phyloP scores from a whole-genome alignment of 2,113 vertebrate species.

The Limanda limanda region DNA sequence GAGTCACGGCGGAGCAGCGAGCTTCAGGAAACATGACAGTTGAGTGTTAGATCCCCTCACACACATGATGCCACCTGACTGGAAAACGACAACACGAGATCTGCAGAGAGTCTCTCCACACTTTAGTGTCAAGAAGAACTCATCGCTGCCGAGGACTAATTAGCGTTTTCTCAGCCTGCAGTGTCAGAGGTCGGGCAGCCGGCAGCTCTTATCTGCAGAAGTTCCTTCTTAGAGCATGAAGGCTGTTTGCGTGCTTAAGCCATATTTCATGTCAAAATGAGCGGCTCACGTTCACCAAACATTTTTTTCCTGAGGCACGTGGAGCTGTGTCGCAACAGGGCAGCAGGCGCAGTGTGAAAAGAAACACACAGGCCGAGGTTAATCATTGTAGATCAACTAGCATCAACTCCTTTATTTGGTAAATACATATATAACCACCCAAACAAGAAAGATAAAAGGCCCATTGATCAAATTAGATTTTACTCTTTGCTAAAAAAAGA shows the following conservation, averaged over 20 bases:
- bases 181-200: slow-evolving; percentile 53
- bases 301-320: slow-evolving; percentile 14
- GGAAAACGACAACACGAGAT: slow-evolving; percentile 51
- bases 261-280: slow-evolving; percentile 62
- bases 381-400: slow-evolving; percentile 59
- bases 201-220: slow-evolving; percentile 22
- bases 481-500: not conserved
- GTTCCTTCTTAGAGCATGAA: slow-evolving; percentile 4
- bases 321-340: slow-evolving; percentile 50
- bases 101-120: slow-evolving; percentile 55
- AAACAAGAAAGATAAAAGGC: not conserved
- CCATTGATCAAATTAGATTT: not conserved
- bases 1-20: slow-evolving; percentile 53
- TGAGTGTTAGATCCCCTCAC: slow-evolving; percentile 56
- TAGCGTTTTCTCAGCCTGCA: slow-evolving; percentile 24
- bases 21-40: slow-evolving; percentile 60
- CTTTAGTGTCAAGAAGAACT: slow-evolving; percentile 60
- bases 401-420: slow-evolving; percentile 44
- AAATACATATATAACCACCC: slow-evolving; percentile 35
- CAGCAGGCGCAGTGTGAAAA: slow-evolving; percentile 18
- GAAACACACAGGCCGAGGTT: slow-evolving; percentile 37
- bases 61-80: slow-evolving; percentile 55
- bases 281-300: slow-evolving; percentile 48
- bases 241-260: slow-evolving; percentile 1
- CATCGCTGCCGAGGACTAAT: slow-evolving; percentile 42